Base-by-base conservation (phyloP, 30 jellyfish, hydroid and myxozoan species). In the Nemopilema nomurai region DNA sequence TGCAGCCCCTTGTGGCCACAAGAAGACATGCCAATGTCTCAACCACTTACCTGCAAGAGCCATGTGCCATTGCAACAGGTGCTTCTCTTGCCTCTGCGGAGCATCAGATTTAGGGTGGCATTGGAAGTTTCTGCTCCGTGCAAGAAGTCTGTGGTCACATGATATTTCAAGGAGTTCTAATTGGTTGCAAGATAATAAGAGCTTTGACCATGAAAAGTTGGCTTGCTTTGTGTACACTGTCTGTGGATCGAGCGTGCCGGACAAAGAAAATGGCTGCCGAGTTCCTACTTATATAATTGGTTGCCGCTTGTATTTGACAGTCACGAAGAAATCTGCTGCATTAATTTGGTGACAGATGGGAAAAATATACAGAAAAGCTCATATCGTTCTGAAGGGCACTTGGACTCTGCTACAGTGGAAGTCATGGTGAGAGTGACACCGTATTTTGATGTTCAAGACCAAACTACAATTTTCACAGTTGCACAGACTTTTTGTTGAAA, bases 201-300 rank as follows among this genome's bases (percentile, higher is more conserved):
- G 21, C 26, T 71, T 51, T 27, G 66, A 69, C 32, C 32, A 51
- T n/a, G 57, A n/a, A 62, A 83, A 50, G 72, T 76, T 70, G 83
- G 93, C 84, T 74, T 84, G 93, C 93, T 84, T 84, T 84, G 87
- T 84, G 67, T 26, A 80, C 74, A 63, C 73, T 19, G 73, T 3
- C 20, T 25, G 63, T 41, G 13, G 57, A 41, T 20, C 81, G 81
- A 84, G 93, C 93, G 93, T 84, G 93, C 57, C 49, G 93, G 67
- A 84, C 93, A 84, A 84, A 84, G 93, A 84, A 84, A 65, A 84
- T 84, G 93, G 93, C 89, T 80, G 89, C 93, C 77, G 32, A 30
- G 31, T 67, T 4, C 57, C 18, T 74, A 67, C 74, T 66, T 74
- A 65, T 72, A 75, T 17, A 64, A 64, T 57, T 80, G 24, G 21